phyloP scores from a whole-genome alignment of 2,113 vertebrate genomes.

The Vireo altiloquus region DNA sequence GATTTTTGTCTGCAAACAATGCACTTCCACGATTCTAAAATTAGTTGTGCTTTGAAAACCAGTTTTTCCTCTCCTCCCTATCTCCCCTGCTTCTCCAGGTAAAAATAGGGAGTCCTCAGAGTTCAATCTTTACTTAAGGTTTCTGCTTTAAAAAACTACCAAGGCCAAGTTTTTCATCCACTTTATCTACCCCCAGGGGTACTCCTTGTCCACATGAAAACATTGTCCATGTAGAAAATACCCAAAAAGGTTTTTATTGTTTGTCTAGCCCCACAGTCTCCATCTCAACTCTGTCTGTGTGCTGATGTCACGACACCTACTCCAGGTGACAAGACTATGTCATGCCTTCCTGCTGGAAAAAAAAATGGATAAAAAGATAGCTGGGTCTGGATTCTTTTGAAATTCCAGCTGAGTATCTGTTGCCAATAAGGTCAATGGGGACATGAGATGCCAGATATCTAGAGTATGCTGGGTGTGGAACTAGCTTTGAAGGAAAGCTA shows the following conservation, averaged over 20 bases:
- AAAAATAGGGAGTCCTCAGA: not conserved
- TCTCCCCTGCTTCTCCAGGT: not conserved
- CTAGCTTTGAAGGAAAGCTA: not conserved
- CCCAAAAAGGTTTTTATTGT: not conserved
- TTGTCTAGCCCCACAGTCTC: not conserved
- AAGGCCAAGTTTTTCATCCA: not conserved
- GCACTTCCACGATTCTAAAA: not conserved
- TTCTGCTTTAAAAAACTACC: not conserved
- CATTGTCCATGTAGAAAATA: not conserved
- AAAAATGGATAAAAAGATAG: not conserved
- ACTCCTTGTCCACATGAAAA: not conserved
- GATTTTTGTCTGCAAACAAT: not conserved
- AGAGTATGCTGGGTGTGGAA: not conserved
- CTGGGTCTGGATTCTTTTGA: not conserved
- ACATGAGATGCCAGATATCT: not conserved
- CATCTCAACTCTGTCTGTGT: not conserved
- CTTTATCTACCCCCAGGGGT: not conserved
- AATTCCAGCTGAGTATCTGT: not conserved
- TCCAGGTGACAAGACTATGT: not conserved
- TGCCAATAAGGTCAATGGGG: not conserved
- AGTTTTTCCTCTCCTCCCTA: not conserved
- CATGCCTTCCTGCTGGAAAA: not conserved
- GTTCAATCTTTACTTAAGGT: not conserved
- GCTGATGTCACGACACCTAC: not conserved
- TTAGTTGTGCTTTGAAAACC: not conserved